phyloP scores from a whole-genome alignment of 2,113 vertebrate species.

The Felis chaus region DNA sequence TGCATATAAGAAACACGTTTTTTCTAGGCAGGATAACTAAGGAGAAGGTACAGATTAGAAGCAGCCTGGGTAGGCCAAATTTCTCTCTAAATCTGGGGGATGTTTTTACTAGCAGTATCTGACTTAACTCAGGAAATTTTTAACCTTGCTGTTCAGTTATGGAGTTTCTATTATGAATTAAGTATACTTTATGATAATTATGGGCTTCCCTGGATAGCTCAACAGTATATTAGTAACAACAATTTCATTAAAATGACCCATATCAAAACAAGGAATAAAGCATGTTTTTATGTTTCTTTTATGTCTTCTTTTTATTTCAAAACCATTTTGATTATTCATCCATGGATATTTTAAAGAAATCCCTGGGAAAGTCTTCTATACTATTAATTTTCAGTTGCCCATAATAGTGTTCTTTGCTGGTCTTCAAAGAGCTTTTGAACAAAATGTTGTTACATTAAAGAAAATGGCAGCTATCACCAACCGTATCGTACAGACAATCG shows the following conservation, averaged over 20 bases:
- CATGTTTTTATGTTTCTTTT: slow-evolving; percentile 1
- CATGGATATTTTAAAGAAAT: background rate
- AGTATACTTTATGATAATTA: background rate
- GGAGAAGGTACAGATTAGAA: background rate
- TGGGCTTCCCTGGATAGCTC: background rate
- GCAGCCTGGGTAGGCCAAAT: background rate
- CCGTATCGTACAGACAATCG: background rate
- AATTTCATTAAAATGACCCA: background rate
- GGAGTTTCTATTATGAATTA: background rate
- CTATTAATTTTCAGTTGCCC: slow-evolving; percentile 26
- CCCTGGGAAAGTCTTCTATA: background rate
- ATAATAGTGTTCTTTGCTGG: background rate
- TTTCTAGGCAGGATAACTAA: background rate
- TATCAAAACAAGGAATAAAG: slow-evolving; percentile 6
- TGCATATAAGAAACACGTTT: background rate
- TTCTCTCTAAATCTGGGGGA: background rate
- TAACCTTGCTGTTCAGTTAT: background rate
- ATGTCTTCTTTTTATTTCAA: slow-evolving; percentile 11
- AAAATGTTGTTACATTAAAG: slow-evolving; percentile 27
- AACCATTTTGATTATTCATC: slow-evolving; percentile 29
- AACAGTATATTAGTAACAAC: background rate
- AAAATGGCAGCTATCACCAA: background rate
- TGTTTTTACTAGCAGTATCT: background rate
- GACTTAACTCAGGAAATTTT: slow-evolving; percentile 15
- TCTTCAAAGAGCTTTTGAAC: slow-evolving; percentile 28